Evolutionary conservation across 2,113 vertebrate genomes (phyloP).

Genomic region (Sinocyclocheilus rhinocerous): DNA sequence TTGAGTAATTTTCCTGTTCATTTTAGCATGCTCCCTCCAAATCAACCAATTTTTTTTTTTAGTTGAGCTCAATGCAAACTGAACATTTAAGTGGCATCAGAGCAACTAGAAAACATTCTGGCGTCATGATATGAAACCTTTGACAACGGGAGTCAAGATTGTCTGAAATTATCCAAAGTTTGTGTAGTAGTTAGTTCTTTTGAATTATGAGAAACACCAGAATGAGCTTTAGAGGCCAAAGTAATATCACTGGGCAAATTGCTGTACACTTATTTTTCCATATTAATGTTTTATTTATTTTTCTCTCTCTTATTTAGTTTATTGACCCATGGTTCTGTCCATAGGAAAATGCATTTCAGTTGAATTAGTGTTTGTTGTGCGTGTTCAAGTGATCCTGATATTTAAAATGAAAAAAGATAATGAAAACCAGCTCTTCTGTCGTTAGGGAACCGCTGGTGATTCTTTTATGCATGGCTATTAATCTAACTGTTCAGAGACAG

Average conservation of each 20-base stretch:
- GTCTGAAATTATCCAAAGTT: slow-evolving; percentile 29
- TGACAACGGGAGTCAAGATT: neutral
- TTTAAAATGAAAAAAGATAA: slow-evolving; percentile 66
- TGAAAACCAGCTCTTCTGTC: slow-evolving; percentile 68
- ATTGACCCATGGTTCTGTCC: slow-evolving; percentile 45
- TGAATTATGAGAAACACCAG: slow-evolving; percentile 24
- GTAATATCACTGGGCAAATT: neutral
- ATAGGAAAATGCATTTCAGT: slow-evolving; percentile 53
- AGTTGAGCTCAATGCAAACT: neutral
- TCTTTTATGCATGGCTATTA: slow-evolving; percentile 81
- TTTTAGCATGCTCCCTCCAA: slow-evolving; percentile 55
- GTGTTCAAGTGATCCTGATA: slow-evolving; percentile 75
- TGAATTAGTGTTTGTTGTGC: slow-evolving; percentile 63
- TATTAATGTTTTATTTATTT: slow-evolving; percentile 23
- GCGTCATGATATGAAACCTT: too few species aligned
- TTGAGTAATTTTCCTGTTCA: slow-evolving; percentile 33
- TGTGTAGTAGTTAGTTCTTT: slow-evolving; percentile 40
- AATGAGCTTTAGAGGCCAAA: slow-evolving; percentile 44
- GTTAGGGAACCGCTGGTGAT: slow-evolving; percentile 67
- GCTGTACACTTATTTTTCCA: neutral
- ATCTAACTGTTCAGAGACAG: slow-evolving; percentile 77
- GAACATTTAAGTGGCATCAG: slow-evolving; percentile 1
- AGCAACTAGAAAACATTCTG: neutral
- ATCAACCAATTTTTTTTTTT: neutral
- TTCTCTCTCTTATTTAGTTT: neutral